Evolutionary conservation across 2,888 invertebrate genomes (phyloP).

Genomic region (Drosophila nr. perissopoda): DNA sequence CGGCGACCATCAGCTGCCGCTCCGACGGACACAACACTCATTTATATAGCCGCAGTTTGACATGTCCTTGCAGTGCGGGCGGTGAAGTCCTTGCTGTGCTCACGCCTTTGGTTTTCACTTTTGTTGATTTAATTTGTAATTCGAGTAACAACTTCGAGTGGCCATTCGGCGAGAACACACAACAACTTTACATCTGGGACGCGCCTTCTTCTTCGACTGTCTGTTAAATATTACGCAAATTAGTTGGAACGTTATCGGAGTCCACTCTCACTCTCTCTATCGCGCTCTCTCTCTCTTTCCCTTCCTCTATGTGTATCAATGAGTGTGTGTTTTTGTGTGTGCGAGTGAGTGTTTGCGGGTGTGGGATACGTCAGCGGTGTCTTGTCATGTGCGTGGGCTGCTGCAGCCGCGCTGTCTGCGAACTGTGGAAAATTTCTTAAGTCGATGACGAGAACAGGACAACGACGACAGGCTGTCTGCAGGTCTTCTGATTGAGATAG

Average conservation of each 20-base stretch:
- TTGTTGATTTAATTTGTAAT: constrained; percentile 81
- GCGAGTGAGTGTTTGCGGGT: constrained; percentile 7
- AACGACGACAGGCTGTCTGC: constrained; percentile 71
- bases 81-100: constrained; percentile 27
- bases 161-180: constrained; percentile 33
- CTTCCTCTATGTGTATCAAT: neutral
- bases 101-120: constrained; percentile 56
- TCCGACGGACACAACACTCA: constrained; percentile 55
- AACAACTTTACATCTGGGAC: constrained; percentile 26
- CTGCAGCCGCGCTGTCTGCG: constrained; percentile 58
- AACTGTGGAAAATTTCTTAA: constrained; percentile 63
- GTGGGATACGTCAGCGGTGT: constrained; percentile 40
- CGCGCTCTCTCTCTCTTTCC: neutral
- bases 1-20: neutral
- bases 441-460: constrained; percentile 30
- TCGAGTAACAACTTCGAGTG: constrained; percentile 75
- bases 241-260: constrained; percentile 78
- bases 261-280: constrained; percentile 4
- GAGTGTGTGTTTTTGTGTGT: constrained; percentile 2
- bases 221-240: constrained; percentile 76
- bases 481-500: constrained; percentile 34
- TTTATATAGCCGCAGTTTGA: constrained; percentile 65
- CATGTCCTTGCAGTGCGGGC: constrained; percentile 60
- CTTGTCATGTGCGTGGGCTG: constrained; percentile 62
- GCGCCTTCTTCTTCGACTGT: constrained; percentile 47